Evolutionary conservation across 2,888 invertebrate species (phyloP).

Genomic region (Acholoe squamosa): DNA sequence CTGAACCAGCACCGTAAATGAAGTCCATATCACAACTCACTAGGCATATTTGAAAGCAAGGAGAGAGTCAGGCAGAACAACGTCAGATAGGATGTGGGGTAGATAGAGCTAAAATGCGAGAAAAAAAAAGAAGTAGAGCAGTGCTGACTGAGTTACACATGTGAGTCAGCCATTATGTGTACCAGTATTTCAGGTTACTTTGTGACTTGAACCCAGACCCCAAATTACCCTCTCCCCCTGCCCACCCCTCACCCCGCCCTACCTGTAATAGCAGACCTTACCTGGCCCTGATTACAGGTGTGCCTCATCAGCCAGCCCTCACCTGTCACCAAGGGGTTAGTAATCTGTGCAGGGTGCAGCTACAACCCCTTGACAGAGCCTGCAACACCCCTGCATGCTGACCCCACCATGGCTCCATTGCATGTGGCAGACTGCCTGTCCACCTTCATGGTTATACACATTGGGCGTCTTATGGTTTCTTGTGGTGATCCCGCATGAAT

Average conservation of each 20-base stretch:
- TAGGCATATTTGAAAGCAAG: too few relatives aligned
- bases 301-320: not conserved
- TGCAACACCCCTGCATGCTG: not conserved
- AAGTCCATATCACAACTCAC: too few relatives aligned
- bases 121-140: too few relatives aligned
- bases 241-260: not conserved
- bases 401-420: not conserved
- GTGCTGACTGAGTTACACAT: conserved; percentile 16
- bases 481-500: too few relatives aligned
- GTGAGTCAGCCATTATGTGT: not conserved
- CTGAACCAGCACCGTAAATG: too few relatives aligned
- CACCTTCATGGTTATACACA: not conserved
- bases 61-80: too few relatives aligned
- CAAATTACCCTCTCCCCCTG: not conserved
- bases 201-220: conserved; percentile 49
- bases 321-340: conserved; percentile 14
- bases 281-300: conserved; percentile 11
- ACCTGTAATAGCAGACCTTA: not conserved
- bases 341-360: conserved; percentile 28
- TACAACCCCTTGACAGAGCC: not conserved
- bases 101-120: too few relatives aligned
- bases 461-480: too few relatives aligned
- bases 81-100: too few relatives aligned
- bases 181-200: conserved; percentile 5
- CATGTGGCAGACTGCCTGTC: not conserved